These are phyloP conservation scores for Megaleporinus macrocephalus DNA, from an alignment of 2,113 vertebrate genomes.

Conservation along the genomic window DNA sequence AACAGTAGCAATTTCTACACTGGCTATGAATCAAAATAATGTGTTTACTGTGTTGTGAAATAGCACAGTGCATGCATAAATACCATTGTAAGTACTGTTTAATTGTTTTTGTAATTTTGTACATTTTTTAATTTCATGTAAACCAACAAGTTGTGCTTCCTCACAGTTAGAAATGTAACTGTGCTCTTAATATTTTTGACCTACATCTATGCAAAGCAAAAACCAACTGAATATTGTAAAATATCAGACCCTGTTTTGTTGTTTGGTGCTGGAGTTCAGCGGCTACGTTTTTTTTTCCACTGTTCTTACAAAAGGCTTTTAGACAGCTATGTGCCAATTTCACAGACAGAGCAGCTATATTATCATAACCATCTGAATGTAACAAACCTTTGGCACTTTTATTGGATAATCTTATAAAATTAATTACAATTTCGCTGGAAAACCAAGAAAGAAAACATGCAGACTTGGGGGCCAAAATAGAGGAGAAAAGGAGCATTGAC, in stretches of 20 bases:
- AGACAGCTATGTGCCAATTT: slow-evolving; percentile 36
- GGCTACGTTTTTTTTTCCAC: background rate
- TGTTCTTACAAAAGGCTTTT: background rate
- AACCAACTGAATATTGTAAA: background rate
- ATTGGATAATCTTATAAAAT: slow-evolving; percentile 43
- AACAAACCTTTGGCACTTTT: slow-evolving; percentile 42
- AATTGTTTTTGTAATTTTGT: slow-evolving; percentile 5
- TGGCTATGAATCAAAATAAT: slow-evolving; percentile 61
- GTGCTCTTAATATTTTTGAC: background rate
- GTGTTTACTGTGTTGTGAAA: slow-evolving; percentile 43
- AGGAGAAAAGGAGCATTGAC: slow-evolving; percentile 23
- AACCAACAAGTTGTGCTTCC: slow-evolving; percentile 13
- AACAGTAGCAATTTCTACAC: slow-evolving; percentile 53
- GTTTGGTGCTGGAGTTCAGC: slow-evolving; percentile 6
- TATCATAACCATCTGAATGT: slow-evolving; percentile 20
- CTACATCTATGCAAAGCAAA: background rate
- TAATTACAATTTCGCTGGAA: slow-evolving; percentile 43
- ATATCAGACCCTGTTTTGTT: background rate
- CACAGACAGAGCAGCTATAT: slow-evolving; percentile 29
- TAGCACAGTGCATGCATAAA: slow-evolving; percentile 32
- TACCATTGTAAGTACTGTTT: background rate
- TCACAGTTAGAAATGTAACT: background rate
- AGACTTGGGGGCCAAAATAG: slow-evolving; percentile 14
- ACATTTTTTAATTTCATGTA: slow-evolving; percentile 1
- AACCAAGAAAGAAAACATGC: slow-evolving; percentile 10